Conservation (phyloP, 2,113 vertebrate species). For the Otolemur garnettii region DNA sequence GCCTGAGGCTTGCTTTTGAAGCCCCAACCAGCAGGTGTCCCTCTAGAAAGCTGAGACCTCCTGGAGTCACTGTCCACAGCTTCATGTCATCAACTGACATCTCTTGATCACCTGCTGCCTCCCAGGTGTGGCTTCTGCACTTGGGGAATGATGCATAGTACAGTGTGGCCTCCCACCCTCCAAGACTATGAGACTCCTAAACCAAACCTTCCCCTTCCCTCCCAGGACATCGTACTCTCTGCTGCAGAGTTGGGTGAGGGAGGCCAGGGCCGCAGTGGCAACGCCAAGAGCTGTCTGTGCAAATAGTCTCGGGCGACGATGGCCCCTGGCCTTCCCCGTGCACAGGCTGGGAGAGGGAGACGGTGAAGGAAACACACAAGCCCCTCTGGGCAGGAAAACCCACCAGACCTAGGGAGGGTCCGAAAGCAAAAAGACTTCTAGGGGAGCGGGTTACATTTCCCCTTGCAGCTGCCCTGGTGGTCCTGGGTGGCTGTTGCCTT, state of each 20-base stretch:
- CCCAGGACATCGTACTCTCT: rapidly evolving
- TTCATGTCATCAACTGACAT: too few species aligned
- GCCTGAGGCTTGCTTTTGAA: not conserved
- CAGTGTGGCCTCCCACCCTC: not conserved
- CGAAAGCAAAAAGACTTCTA: not conserved
- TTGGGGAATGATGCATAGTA: not conserved
- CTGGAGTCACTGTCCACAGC: not conserved
- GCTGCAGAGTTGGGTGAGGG: not conserved
- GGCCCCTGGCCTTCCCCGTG: not conserved
- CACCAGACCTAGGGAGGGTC: not conserved
- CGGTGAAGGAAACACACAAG: too few species aligned
- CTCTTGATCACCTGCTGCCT: not conserved
- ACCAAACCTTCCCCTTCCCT: not conserved
- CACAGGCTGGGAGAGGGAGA: not conserved
- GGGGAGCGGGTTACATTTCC: not conserved
- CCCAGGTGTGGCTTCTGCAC: rapidly evolving
- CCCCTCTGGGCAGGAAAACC: not conserved
- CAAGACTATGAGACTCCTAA: not conserved
- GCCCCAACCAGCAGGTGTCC: not conserved
- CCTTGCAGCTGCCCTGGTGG: not conserved
- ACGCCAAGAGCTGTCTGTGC: not conserved
- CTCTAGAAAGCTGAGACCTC: not conserved
- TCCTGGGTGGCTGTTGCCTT: not conserved
- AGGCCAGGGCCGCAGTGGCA: not conserved
- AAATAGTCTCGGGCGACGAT: rapidly evolving